A percentile compares a stretch with the other conserved stretches of the same genome.
phyloP scores from a whole-genome alignment of 2,113 vertebrate genomes.

The Orientallactaga bullata region DNA sequence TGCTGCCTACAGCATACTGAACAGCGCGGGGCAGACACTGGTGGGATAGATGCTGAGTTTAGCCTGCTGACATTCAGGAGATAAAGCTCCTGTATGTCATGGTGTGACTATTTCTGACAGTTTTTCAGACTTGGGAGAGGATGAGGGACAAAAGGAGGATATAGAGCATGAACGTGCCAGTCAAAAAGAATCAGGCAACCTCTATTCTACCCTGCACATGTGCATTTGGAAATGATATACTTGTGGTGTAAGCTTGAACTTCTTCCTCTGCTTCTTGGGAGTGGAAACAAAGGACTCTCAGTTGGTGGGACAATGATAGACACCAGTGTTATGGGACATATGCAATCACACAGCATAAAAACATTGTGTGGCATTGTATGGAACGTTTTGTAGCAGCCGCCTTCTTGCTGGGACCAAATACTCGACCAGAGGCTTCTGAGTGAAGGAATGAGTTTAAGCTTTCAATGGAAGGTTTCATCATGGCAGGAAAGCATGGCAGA shows the following conservation, averaged over 20 bases:
- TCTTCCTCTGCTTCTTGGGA: neutral
- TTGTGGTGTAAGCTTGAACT: neutral
- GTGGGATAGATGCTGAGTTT: neutral
- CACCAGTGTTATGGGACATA: neutral
- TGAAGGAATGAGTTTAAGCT: too few species aligned
- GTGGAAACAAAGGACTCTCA: neutral
- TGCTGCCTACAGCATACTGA: constrained; percentile 60
- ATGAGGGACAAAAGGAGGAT: neutral
- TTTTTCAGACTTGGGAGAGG: neutral
- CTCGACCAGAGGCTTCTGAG: too few species aligned
- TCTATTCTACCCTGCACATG: neutral
- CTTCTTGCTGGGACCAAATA: too few species aligned
- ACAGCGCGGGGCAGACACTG: neutral
- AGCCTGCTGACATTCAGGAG: neutral
- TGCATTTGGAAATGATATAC: neutral
- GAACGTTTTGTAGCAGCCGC: neutral
- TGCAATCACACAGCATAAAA: neutral
- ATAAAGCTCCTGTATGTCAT: constrained; percentile 7
- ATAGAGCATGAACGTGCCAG: fast-evolving
- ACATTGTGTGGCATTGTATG: neutral
- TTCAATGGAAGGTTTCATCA: too few species aligned
- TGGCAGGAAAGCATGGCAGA: too few species aligned
- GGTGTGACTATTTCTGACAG: neutral
- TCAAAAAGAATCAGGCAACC: neutral
- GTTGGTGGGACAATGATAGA: neutral